Evolutionary conservation across 2,888 invertebrate species (phyloP).

Genomic region (Penaeus monodon): DNA sequence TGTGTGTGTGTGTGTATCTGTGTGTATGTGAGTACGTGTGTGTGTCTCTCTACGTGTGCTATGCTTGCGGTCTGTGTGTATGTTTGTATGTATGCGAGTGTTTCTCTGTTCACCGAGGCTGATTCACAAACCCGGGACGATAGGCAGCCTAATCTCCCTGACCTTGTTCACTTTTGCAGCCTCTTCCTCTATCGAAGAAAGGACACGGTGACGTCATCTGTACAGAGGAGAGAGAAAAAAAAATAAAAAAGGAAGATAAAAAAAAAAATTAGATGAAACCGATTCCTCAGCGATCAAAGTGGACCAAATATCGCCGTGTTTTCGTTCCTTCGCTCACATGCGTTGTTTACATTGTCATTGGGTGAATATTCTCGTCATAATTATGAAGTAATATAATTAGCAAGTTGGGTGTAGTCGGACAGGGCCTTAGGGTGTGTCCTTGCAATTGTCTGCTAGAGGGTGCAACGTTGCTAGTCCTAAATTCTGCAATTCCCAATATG

Average conservation of each 20-base stretch:
- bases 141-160: not conserved
- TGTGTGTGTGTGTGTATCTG: constrained; percentile 4
- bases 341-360: no score
- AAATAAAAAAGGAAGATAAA: not conserved
- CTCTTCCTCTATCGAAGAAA: not conserved
- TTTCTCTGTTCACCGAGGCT: no score
- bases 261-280: not conserved
- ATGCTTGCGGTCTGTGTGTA: not conserved
- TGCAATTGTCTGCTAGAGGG: constrained; percentile 18
- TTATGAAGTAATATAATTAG: constrained; percentile 15
- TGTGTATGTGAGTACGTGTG: not conserved
- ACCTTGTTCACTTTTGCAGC: not conserved
- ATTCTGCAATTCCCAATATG: no score
- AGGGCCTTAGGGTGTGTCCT: constrained; percentile 23
- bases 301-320: no score
- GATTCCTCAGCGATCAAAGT: no score
- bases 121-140: no score
- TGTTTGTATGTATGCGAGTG: not conserved
- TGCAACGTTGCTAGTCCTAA: not conserved
- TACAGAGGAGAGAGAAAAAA: no score
- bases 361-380: no score
- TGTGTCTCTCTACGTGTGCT: not conserved
- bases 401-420: constrained; percentile 21
- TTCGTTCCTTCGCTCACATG: no score
- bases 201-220: no score